Evolutionary conservation across 1,140 invertebrate species (phyloP), one percentile per base, ranked within the genome.

Genomic region (Anastrepha ludens): DNA sequence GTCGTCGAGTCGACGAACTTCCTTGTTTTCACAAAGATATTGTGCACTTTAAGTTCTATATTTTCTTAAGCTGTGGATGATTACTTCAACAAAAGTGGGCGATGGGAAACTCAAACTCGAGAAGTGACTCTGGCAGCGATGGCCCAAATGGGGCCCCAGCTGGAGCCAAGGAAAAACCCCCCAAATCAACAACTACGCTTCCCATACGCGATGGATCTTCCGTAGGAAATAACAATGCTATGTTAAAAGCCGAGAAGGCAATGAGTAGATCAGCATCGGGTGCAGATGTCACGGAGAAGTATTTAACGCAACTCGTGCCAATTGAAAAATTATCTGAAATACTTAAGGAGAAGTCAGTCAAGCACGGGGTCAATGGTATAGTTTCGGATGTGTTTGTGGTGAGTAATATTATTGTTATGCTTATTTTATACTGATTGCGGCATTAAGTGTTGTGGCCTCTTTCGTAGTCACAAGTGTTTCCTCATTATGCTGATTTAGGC

Each of bases 261-360:
- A 92, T 93, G 91, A 92, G 90, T 55, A 93, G 95, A 88, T 95
- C 95, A 55, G 94, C 95, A 11, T 96, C 95, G 7, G 95, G 94
- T 29, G 94, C 94, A 7, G 95, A 96, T 89, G 93, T 95, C 60
- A 94, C 94, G 85, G 94, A 94, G 88, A 95, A 94, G 90, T 93
- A 94, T 64, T 92, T 94, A n/a, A 94, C 94, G 60, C 95, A 95
- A 65, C 94, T 96, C 89, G 94, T 96, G 88, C 96, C 96, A 1
- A 94, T 96, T 58, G 96, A 96, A 90, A 96, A 95, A 91, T 93
- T 97, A 86, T 94, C 95, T 29, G 96, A 96, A 94, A 96, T 96
- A 94, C 95, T 96, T 86, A 94, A 94, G 2, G 95, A 96, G 89
- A 94, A 95, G 70, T 94, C 95, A 11, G 94, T 95, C 64, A 95